Evolutionary conservation across 2,888 invertebrate species (phyloP).

Genomic region (Perithous albicinctus): DNA sequence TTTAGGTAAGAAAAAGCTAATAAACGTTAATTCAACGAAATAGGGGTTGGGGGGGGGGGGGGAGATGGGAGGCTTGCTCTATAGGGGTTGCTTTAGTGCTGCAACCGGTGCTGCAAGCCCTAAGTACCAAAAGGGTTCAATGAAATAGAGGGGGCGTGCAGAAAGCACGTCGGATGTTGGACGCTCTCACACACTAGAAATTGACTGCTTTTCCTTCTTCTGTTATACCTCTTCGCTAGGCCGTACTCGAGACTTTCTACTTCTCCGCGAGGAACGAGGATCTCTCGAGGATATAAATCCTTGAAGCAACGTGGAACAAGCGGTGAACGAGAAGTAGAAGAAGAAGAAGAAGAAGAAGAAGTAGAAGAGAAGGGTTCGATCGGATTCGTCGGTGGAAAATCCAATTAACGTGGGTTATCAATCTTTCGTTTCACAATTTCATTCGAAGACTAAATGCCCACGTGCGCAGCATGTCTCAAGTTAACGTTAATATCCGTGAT

Average conservation of each 20-base stretch:
- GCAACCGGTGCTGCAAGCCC: constrained; percentile 40
- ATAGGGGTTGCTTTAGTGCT: constrained; percentile 52
- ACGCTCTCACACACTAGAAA: constrained; percentile 49
- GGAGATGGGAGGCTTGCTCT: constrained; percentile 8
- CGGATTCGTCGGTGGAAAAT: constrained; percentile 66
- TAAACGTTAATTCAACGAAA: constrained; percentile 79
- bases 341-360: constrained; percentile 24
- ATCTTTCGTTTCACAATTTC: constrained; percentile 68
- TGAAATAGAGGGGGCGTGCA: constrained; percentile 11
- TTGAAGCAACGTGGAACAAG: constrained; percentile 56
- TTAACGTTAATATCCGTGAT: constrained; percentile 53
- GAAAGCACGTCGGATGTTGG: constrained; percentile 37
- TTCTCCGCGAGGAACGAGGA: constrained; percentile 51
- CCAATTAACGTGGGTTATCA: constrained; percentile 68
- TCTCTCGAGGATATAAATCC: constrained; percentile 63
- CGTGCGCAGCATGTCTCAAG: constrained; percentile 43
- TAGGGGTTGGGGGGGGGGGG: no score
- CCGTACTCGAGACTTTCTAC: constrained; percentile 55
- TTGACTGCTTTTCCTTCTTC: constrained; percentile 31
- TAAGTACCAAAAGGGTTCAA: constrained; percentile 48
- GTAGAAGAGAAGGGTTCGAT: constrained; percentile 60
- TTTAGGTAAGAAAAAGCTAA: constrained; percentile 74
- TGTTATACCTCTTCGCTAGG: constrained; percentile 32
- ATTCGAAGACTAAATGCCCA: constrained; percentile 62
- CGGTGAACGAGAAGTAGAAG: constrained; percentile 33